Percentiles rank a stretch among this genome's conserved stretches.
These are phyloP conservation scores for Suricata suricatta DNA, from an alignment of 2,113 vertebrate genomes.

Conservation along the genomic window DNA sequence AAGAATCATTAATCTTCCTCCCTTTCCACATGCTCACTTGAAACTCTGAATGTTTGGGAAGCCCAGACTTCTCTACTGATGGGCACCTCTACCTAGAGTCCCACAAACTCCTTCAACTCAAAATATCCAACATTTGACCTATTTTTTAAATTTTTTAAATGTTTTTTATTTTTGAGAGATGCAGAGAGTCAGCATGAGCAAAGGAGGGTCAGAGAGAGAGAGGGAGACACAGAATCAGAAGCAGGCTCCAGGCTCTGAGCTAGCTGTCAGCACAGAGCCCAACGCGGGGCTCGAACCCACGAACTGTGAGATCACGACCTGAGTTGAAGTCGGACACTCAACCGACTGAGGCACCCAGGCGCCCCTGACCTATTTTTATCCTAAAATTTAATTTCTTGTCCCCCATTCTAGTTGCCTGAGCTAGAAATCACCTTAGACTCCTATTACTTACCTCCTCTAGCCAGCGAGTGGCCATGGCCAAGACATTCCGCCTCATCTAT, in stretches of 20 bases:
- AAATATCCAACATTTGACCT: constrained; percentile 3
- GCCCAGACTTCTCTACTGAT: neutral
- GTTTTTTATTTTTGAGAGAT: too few species aligned
- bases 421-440: constrained; percentile 1
- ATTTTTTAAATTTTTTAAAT: too few species aligned
- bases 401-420: neutral
- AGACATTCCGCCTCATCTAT: neutral
- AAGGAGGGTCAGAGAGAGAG: too few species aligned
- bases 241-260: too few species aligned
- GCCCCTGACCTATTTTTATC: neutral
- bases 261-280: too few species aligned
- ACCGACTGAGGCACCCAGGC: too few species aligned
- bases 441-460: neutral
- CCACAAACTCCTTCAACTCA: neutral
- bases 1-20: neutral
- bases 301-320: too few species aligned
- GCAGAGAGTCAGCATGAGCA: too few species aligned
- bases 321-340: too few species aligned
- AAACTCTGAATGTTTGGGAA: neutral
- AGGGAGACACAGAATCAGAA: too few species aligned
- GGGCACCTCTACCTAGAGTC: neutral
- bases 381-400: constrained; percentile 13
- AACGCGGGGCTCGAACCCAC: too few species aligned
- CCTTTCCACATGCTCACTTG: neutral
- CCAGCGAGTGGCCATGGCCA: neutral